A percentile compares a stretch with the other conserved stretches of the same genome.
Evolutionary conservation across 2,797 vertebrate genomes (phyloP).

Genomic region (Ara ararauna): DNA sequence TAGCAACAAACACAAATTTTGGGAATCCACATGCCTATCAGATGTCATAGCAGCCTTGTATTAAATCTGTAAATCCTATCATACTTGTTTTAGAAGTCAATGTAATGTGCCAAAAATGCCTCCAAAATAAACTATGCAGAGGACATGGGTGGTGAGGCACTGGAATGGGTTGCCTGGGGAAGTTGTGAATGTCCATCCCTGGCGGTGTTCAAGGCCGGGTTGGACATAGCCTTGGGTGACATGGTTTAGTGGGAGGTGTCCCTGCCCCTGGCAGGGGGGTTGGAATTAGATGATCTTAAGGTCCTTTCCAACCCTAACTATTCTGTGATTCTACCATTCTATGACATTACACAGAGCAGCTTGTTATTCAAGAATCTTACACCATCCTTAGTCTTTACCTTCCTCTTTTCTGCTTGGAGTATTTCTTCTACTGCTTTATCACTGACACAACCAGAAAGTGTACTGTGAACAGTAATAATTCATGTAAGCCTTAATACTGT

Average conservation of each 20-base stretch:
- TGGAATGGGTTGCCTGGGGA: too few species aligned
- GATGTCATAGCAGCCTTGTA: accelerated
- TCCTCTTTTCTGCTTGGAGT: neutral
- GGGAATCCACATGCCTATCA: neutral
- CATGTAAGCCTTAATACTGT: neutral
- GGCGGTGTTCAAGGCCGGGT: too few species aligned
- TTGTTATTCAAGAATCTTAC: neutral
- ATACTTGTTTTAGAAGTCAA: neutral
- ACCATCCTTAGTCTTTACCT: neutral
- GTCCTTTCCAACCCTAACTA: too few species aligned
- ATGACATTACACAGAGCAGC: neutral
- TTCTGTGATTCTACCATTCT: too few species aligned
- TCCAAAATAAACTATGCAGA: neutral
- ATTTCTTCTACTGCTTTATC: neutral
- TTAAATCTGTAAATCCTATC: neutral
- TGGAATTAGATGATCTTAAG: too few species aligned
- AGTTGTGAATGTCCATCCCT: too few species aligned
- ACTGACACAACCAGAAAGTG: neutral
- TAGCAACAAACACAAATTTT: neutral
- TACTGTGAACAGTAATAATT: neutral
- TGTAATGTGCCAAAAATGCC: neutral
- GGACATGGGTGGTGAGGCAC: neutral
- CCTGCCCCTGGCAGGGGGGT: too few species aligned
- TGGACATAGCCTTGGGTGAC: too few species aligned
- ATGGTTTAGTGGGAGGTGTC: too few species aligned